Base-by-base conservation (phyloP, 2,888 invertebrate genomes). In the Polydrusus tereticollis region DNA sequence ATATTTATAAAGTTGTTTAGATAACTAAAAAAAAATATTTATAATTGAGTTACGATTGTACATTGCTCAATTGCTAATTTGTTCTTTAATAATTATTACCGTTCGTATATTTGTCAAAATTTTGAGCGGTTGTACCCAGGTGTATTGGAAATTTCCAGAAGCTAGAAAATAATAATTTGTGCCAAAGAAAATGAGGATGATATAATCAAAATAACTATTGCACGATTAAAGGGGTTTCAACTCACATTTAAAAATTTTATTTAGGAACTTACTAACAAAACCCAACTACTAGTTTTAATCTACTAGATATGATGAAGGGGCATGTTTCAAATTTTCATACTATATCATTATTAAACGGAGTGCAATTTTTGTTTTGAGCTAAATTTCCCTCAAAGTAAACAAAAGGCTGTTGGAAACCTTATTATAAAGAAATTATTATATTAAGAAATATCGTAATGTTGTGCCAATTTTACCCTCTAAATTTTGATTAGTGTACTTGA, bases 1-100 rank as follows among this genome's bases (percentile, higher is more conserved):
- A 73, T 77, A 76, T 78, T 80, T 76, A 78, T 77, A 80, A 80
- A 83, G 80, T 82, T 83, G 82, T 83, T 83, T 83, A 82, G 82
- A 81, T 75, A 81, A 81, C 79, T 80, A 80, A 81, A 38, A 70
- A n/a, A 69, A 75, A 77, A 81, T 81, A 82, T 83, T 83, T 82
- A 82, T 82, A 80, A 82, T 80, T 82, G 82, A 82, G 81, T 81
- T 81, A 80, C 78, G 78, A 78, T 82, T 83, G 83, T 84, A 84
- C 79, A 84, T 85, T 85, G 85, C 85, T 85, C 85, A 85, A 85
- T 84, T 83, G 80, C 78, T 78, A 55, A 45, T 66, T 73, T 69
- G 59, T 80, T 81, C 77, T 76, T 82, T 80, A 78, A 78, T 80
- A 76, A 79, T 77, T 77, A 79, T 77, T 77, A 76, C 72, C 75